Percentiles rank a stretch among this genome's conserved stretches.
phyloP scores from a whole-genome alignment of 2,888 invertebrate genomes.

The Drosophila anomelani region DNA sequence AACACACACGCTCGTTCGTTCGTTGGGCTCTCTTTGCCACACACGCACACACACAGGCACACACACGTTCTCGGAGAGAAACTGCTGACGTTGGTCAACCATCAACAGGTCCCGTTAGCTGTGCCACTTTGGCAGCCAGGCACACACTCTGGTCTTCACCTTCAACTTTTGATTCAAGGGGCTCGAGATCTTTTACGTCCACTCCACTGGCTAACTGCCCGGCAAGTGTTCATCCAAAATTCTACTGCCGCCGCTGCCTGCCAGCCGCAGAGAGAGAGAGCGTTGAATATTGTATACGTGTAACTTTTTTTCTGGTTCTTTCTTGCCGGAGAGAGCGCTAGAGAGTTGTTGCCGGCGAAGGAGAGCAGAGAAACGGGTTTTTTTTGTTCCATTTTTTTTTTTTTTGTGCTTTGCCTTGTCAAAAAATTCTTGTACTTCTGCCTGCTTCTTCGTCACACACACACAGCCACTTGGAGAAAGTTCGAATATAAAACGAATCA shows the following conservation, averaged over 20 bases:
- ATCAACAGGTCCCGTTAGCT: constrained; percentile 64
- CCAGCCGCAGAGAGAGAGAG: constrained; percentile 10
- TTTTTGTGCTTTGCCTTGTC: constrained; percentile 5
- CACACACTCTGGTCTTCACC: constrained; percentile 10
- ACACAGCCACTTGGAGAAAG: constrained; percentile 62
- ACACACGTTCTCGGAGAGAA: constrained; percentile 18
- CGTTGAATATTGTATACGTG: constrained; percentile 72
- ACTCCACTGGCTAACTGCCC: constrained; percentile 30
- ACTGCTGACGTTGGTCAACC: constrained; percentile 63
- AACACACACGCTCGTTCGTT: constrained; percentile 46
- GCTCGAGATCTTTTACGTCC: not conserved
- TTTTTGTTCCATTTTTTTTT: constrained; percentile 10
- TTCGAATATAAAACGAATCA: constrained; percentile 27
- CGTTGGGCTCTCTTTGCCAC: not conserved
- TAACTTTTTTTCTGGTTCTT: constrained; percentile 70
- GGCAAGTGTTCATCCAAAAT: constrained; percentile 61
- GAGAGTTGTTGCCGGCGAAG: constrained; percentile 14
- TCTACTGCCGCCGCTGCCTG: constrained; percentile 18
- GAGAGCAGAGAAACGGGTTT: constrained; percentile 62
- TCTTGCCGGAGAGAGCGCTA: constrained; percentile 12
- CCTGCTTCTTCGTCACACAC: not conserved
- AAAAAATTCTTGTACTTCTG: constrained; percentile 6
- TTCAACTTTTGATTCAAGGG: constrained; percentile 1
- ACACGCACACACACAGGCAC: not conserved
- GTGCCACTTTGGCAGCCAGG: constrained; percentile 56